These are phyloP conservation scores for Ophioninae sp. DNA, from an alignment of 2,888 invertebrate genomes.

Conservation along the genomic window DNA sequence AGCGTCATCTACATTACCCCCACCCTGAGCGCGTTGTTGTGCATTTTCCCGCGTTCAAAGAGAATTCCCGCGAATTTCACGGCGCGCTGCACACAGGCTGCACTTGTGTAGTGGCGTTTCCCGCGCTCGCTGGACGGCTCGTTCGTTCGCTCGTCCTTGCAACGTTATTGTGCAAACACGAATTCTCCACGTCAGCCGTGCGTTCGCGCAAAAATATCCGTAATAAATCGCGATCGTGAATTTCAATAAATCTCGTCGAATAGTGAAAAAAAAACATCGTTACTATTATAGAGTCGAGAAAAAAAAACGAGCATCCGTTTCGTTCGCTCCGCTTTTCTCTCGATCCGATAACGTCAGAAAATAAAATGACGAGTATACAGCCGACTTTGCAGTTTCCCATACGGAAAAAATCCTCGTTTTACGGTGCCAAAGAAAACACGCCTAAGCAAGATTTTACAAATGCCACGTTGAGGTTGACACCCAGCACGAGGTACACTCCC, in stretches of 20 bases:
- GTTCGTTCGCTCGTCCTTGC: background rate
- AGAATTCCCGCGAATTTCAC: conserved; percentile 67
- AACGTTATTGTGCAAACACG: conserved; percentile 38
- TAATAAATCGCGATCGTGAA: background rate
- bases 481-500: conserved; percentile 68
- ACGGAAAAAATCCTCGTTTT: conserved; percentile 81
- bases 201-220: background rate
- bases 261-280: no score
- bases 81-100: conserved; percentile 7
- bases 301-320: background rate
- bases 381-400: conserved; percentile 82
- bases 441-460: conserved; percentile 71
- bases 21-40: background rate
- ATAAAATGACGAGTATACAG: conserved; percentile 79
- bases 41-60: conserved; percentile 71
- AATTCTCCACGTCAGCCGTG: conserved; percentile 49
- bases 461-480: conserved; percentile 68
- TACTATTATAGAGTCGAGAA: background rate
- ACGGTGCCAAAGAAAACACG: conserved; percentile 69
- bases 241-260: no score
- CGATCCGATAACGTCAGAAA: background rate
- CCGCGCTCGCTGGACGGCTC: background rate
- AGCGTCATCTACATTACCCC: conserved; percentile 27
- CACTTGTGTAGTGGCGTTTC: conserved; percentile 44
- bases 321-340: background rate